These are phyloP conservation scores for Melanotaenia maccullochi DNA, from an alignment of 2,797 vertebrate genomes.

Conservation along the genomic window DNA sequence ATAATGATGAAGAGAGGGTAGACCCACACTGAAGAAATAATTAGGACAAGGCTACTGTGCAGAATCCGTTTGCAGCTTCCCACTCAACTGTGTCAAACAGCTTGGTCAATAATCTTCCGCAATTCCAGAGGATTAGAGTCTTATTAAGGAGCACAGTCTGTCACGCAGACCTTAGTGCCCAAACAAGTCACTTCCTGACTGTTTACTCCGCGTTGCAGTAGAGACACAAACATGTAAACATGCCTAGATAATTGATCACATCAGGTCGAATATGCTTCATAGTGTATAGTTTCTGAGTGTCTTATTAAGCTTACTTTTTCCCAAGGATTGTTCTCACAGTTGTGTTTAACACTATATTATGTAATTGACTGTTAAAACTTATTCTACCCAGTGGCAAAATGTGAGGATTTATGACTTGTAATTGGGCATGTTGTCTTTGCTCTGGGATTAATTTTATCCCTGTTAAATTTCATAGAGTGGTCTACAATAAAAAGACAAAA, in stretches of 20 bases:
- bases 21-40: constrained; percentile 68
- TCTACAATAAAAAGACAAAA: neutral
- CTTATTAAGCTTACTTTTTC: constrained; percentile 25
- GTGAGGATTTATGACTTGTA: constrained; percentile 35
- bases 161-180: constrained; percentile 70
- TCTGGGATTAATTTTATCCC: neutral
- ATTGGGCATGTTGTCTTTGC: neutral
- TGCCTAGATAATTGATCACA: constrained; percentile 14
- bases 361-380: constrained; percentile 41
- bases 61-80: constrained; percentile 61
- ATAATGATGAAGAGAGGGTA: constrained; percentile 50
- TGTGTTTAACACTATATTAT: constrained; percentile 33
- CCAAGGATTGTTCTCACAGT: constrained; percentile 7
- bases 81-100: constrained; percentile 82
- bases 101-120: constrained; percentile 83
- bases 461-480: neutral
- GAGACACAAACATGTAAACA: constrained; percentile 22
- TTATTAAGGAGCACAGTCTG: constrained; percentile 80
- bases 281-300: constrained; percentile 15
- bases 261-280: constrained; percentile 18
- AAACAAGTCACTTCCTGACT: constrained; percentile 62
- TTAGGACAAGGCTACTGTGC: constrained; percentile 68
- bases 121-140: constrained; percentile 83
- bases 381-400: constrained; percentile 23
- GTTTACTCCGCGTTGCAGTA: constrained; percentile 23